A percentile compares a stretch with the other conserved stretches of the same genome.
Conservation (phyloP, 2,888 invertebrate species). For the Busseola fusca region DNA sequence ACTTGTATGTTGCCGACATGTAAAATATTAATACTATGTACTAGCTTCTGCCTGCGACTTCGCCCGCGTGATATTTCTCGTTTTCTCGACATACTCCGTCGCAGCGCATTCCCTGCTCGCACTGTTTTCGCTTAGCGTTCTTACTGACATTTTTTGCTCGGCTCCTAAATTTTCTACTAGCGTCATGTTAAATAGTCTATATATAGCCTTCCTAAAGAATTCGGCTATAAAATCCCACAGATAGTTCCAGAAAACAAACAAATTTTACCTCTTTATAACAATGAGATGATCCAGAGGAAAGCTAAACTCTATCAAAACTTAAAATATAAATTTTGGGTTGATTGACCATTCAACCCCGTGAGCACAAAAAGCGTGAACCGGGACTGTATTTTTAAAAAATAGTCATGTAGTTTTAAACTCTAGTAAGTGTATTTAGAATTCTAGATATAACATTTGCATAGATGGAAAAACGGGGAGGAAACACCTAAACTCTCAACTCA, state of each 20-base stretch:
- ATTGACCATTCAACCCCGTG: not conserved
- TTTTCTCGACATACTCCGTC: too few relatives aligned
- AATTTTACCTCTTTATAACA: too few relatives aligned
- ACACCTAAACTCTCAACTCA: slow-evolving; percentile 26
- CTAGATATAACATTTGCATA: slow-evolving; percentile 23
- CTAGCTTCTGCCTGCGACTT: too few relatives aligned
- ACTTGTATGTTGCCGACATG: not conserved
- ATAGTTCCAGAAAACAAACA: not conserved
- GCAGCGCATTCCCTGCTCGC: too few relatives aligned
- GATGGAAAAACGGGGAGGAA: slow-evolving; percentile 16
- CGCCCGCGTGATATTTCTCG: too few relatives aligned
- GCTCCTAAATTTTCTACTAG: not conserved
- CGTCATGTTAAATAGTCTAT: not conserved
- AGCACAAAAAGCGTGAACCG: slow-evolving; percentile 9
- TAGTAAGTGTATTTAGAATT: not conserved
- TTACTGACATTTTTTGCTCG: not conserved
- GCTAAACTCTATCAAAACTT: not conserved
- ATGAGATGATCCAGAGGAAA: not conserved
- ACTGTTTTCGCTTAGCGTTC: too few relatives aligned
- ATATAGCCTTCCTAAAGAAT: too few relatives aligned
- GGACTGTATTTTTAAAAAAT: too few relatives aligned
- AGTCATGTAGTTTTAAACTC: not conserved
- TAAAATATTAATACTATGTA: not conserved
- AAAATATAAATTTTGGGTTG: not conserved
- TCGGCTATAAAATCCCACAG: not conserved